Evolutionary conservation across 2,113 vertebrate genomes (phyloP), one percentile per base, ranked within the genome.

Genomic region (Nettapus auritus): DNA sequence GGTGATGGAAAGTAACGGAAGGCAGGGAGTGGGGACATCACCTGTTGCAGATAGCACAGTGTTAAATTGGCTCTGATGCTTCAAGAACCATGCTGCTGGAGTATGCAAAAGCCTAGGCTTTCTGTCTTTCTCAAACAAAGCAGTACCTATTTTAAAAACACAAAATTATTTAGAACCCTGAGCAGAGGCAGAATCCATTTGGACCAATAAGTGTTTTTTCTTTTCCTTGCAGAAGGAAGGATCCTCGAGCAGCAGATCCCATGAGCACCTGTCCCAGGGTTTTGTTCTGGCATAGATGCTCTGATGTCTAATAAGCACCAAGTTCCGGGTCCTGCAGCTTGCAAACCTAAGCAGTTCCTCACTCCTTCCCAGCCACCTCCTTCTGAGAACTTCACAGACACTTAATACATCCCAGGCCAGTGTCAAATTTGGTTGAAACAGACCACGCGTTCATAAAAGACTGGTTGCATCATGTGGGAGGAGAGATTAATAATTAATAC

Each of bases 41-140:
- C 70, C 17, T 42, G 5, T 1, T 38, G 38, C 7, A 76, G 70
- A n/a, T 3, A 21, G 17, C 1, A 12, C 0, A 0, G 36, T 60
- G 20, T 8, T 74, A 53, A 9, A 15, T 25, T 5, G 0, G 23
- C 3, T 2, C 0, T 0, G 4, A 34, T 9, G 2, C 11, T 25
- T 44, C 52, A 29, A 52, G 14, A 88, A 60, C 25, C 2, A 6
- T 34, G 69, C 67, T 38, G 33, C 18, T 21, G 7, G 6, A 34
- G 14, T 9, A 23, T 64, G 21, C 31, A 8, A 89, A 70, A 21
- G 29, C 40, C 46, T 28, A 26, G 25, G 11, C 2, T 48, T 26
- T n/a, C 25, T 42, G 33, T 52, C 31, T 25, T 52, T 60, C 31
- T 44, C 59, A 50, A 25, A 67, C 13, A 89, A 83, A 83, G 7